Evolutionary conservation across 53 echinoderm and acorn worm genomes (phyloP).

Genomic region (Paelopatides confundens): DNA sequence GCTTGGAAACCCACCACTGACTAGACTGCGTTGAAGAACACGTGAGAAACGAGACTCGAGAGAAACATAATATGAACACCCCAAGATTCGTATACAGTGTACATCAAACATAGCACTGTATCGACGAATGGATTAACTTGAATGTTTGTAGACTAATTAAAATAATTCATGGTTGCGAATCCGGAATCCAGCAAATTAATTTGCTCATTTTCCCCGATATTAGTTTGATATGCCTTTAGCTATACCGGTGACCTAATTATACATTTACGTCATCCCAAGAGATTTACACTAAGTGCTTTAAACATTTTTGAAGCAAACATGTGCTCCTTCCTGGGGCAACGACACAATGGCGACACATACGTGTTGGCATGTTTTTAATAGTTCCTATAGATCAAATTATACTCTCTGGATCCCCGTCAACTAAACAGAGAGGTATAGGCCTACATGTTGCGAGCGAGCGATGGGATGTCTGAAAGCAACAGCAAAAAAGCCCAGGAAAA

Average conservation of each 20-base stretch:
- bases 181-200: constrained; percentile 34
- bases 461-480: background rate
- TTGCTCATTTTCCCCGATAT: constrained; percentile 23
- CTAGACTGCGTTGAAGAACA: no score
- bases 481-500: no score
- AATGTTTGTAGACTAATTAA: background rate
- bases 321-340: constrained; percentile 35
- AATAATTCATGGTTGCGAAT: background rate
- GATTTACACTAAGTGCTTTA: constrained; percentile 38
- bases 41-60: no score
- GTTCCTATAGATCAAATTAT: background rate
- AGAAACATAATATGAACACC: background rate
- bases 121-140: background rate
- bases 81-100: background rate
- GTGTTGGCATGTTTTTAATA: background rate
- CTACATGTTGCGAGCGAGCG: background rate
- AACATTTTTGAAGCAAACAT: constrained; percentile 41
- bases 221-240: constrained; percentile 13
- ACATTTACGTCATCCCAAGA: constrained; percentile 27
- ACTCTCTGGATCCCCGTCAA: background rate
- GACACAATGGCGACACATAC: constrained; percentile 29
- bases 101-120: background rate
- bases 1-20: no score
- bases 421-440: background rate
- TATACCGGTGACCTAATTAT: constrained; percentile 35